phyloP scores from a whole-genome alignment of 2,888 invertebrate genomes.

The Limnephilus marmoratus region DNA sequence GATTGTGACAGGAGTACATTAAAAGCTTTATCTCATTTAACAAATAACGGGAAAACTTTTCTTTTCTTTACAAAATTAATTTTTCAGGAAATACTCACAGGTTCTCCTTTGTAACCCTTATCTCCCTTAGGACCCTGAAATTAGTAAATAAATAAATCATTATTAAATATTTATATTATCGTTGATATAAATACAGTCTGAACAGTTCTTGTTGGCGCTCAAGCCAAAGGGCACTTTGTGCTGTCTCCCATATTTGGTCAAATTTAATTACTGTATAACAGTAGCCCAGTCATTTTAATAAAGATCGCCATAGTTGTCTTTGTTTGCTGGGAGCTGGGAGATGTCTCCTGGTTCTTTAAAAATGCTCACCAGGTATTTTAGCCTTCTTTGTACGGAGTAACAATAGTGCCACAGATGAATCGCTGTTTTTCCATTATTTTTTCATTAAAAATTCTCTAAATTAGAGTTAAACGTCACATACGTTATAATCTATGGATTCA shows the following conservation, averaged over 20 bases:
- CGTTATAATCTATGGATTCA: too few species aligned
- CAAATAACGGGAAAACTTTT: background rate
- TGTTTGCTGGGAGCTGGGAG: background rate
- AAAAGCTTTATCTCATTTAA: slow-evolving; percentile 9
- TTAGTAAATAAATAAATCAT: background rate
- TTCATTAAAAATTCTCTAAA: background rate
- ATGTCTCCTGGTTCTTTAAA: background rate
- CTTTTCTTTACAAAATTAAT: background rate
- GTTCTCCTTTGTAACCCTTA: slow-evolving; percentile 90
- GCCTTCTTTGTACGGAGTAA: background rate
- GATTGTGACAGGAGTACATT: background rate
- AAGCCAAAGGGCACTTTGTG: background rate
- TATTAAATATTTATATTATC: background rate
- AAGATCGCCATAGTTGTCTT: background rate
- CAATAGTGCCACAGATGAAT: background rate
- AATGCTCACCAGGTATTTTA: background rate
- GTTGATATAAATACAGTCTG: background rate
- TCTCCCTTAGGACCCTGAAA: slow-evolving; percentile 92
- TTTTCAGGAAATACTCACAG: slow-evolving; percentile 79
- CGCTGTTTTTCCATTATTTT: background rate
- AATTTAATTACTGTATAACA: background rate
- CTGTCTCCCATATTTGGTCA: background rate
- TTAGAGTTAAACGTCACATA: too few species aligned
- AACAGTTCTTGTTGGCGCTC: background rate
- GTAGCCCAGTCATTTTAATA: background rate